phyloP scores from a whole-genome alignment of 2,888 invertebrate species.

The Amblyjoppa fuscipennis region DNA sequence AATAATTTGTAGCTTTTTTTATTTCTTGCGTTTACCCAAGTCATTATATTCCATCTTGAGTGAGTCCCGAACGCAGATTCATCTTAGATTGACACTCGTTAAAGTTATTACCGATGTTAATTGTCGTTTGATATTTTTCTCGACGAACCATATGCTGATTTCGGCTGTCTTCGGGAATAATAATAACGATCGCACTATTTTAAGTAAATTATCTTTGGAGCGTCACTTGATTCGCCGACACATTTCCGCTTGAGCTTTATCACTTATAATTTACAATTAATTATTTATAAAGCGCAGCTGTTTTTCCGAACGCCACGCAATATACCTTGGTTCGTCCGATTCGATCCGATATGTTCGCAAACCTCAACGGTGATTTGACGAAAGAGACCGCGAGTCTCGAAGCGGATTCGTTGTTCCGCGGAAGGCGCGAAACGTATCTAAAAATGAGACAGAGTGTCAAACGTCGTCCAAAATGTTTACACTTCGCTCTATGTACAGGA shows the following conservation, averaged over 20 bases:
- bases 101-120: neutral
- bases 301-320: neutral
- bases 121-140: neutral
- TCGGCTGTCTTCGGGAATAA: neutral
- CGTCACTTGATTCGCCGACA: neutral
- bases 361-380: neutral
- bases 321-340: slow-evolving; percentile 2
- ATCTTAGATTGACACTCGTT: slow-evolving; percentile 9
- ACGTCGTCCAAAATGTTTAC: neutral
- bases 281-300: neutral
- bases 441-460: neutral
- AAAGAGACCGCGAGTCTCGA: neutral
- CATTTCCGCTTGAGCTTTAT: slow-evolving; percentile 29
- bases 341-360: neutral
- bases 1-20: slow-evolving; percentile 59
- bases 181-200: neutral
- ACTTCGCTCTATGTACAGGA: slow-evolving; percentile 1
- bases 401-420: neutral
- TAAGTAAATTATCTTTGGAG: slow-evolving; percentile 1
- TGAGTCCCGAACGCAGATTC: slow-evolving; percentile 36
- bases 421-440: neutral
- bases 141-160: neutral
- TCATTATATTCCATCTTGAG: slow-evolving; percentile 26
- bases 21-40: slow-evolving; percentile 26
- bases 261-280: neutral